A percentile compares a stretch with the other conserved stretches of the same genome.
Evolutionary conservation across 1,140 invertebrate species (phyloP).

Genomic region (Eumeta japonica): DNA sequence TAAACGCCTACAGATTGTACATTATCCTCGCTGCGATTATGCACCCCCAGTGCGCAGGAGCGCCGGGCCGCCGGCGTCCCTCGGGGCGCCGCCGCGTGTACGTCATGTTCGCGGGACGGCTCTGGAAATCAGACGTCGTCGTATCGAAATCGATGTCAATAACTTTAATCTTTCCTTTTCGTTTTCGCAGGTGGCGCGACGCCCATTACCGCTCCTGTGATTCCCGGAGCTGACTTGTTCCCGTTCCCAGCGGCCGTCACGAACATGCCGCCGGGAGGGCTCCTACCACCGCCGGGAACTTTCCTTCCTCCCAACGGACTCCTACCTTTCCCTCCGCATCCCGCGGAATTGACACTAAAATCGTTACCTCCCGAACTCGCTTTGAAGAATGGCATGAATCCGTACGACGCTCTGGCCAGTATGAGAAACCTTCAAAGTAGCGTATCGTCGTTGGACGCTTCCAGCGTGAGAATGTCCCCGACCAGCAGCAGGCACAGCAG

Average conservation of each 20-base stretch:
- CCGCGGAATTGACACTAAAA: constrained; percentile 46
- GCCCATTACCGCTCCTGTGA: constrained; percentile 45
- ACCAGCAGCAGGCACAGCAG: constrained; percentile 57
- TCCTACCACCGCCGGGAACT: constrained; percentile 54
- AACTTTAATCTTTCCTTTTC: constrained; percentile 22
- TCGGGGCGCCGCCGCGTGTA: constrained; percentile 48
- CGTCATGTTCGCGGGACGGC: constrained; percentile 45
- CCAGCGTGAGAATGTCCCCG: constrained; percentile 54
- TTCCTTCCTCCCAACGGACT: constrained; percentile 48
- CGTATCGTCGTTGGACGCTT: constrained; percentile 47
- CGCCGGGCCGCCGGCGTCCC: constrained; percentile 38
- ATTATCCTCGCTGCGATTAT: constrained; percentile 58
- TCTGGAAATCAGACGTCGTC: no score
- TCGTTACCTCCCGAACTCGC: constrained; percentile 38
- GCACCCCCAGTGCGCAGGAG: constrained; percentile 54
- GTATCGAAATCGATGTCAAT: no score
- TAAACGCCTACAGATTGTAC: constrained; percentile 59
- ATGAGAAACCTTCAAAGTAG: constrained; percentile 46
- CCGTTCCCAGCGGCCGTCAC: constrained; percentile 49
- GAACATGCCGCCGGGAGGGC: constrained; percentile 50
- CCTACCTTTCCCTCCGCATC: constrained; percentile 48
- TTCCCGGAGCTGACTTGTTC: constrained; percentile 49
- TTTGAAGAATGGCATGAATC: constrained; percentile 39
- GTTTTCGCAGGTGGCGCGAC: constrained; percentile 48
- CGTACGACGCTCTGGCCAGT: constrained; percentile 37